Evolutionary conservation across 64 coral and sea anemone species (phyloP), one percentile per base, ranked within the genome.

Genomic region (Stichodactyla helianthus): DNA sequence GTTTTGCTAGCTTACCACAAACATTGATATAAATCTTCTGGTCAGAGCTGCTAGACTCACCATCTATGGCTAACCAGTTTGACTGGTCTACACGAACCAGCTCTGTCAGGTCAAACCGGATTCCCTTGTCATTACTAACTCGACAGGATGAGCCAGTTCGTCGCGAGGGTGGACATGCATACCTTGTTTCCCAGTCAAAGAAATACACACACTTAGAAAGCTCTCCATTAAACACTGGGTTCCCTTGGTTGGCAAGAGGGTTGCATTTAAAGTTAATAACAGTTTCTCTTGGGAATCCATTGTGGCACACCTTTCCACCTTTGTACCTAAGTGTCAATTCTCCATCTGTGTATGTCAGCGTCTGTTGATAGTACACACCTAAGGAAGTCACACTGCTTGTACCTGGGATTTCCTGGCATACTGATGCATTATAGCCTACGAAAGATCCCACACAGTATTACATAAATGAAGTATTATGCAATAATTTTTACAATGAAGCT

Each of bases 31-130:
- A 93, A 77, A 97, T 93, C 22, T 82, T 51, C 20, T 50, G 89
- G n/a, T 90, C 74, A 7, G 94, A 93, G 86, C 62, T 97, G 15
- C 91, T 93, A 0, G 31, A 62, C 23, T 90, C 87, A 26, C 94
- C 94, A 86, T 97, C 94, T 22, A 97, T 77, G 4, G 88, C 94
- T 63, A 97, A n/a, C 94, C 94, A 97, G 17, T 97, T 93, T 5
- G 68, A 58, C 5, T 81, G n/a, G 23, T 88, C 85, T 68, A 81
- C 56, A 10, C 91, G 87, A 18, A 97, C 91, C 8, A 97, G 94
- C 22, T 90, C 94, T 11, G 94, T 90, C 10, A 97, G 61, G 71
- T 97, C 94, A 88, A 84, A 97, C 12, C 91, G 64, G 4, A 88
- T 23, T 18, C 94, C 94, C 19, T n/a, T 65, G 31, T 54, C 50